These are phyloP conservation scores for Apus apus DNA, from an alignment of 2,113 vertebrate genomes.

Conservation along the genomic window DNA sequence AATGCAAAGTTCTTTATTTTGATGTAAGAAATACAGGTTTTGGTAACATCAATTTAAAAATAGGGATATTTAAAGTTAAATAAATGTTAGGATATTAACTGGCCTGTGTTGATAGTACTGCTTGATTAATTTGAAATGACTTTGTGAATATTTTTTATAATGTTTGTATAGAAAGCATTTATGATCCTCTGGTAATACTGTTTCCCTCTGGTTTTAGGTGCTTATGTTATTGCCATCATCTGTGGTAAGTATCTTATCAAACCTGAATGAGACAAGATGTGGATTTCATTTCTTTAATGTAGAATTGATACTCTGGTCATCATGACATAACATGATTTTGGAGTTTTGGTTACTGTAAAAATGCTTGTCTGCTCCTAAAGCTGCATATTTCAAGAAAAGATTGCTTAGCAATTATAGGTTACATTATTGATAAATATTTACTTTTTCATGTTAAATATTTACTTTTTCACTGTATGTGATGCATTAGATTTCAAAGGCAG, in stretches of 20 bases:
- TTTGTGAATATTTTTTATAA: not conserved
- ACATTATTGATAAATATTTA: no score
- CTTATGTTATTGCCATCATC: not conserved
- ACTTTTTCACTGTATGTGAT: not conserved
- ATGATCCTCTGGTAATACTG: not conserved
- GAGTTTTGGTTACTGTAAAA: not conserved
- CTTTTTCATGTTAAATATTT: not conserved
- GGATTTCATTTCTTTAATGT: not conserved
- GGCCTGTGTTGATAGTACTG: not conserved
- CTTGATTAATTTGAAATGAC: not conserved
- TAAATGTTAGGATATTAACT: not conserved
- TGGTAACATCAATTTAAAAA: not conserved
- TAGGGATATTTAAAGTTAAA: not conserved
- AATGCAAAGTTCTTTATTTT: not conserved
- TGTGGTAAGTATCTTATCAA: conserved; percentile 34
- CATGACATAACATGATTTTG: not conserved
- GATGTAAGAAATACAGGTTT: not conserved
- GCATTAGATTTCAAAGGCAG: not conserved
- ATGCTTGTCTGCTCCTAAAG: not conserved
- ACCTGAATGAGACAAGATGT: accelerated
- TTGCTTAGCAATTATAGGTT: not conserved
- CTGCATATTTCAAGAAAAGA: not conserved
- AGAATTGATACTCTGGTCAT: not conserved
- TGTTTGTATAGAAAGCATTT: not conserved
- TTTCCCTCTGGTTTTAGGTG: conserved; percentile 34